Evolutionary conservation across 2,888 invertebrate genomes (phyloP).

Genomic region (Troides aeacus): DNA sequence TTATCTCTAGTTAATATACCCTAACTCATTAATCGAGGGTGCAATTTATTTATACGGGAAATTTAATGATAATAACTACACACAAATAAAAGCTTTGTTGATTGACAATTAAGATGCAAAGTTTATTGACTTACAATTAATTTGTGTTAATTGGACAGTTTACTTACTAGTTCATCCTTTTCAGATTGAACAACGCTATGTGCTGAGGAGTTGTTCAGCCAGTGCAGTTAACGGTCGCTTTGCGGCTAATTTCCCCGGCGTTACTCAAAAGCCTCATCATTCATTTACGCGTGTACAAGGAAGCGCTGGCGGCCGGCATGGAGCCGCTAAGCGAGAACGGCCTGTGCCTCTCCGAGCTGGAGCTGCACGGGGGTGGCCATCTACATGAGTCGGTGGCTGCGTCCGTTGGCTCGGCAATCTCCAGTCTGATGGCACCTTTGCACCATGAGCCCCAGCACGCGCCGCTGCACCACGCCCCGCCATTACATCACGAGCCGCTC

Average conservation of each 20-base stretch:
- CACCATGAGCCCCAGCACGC: slow-evolving; percentile 80
- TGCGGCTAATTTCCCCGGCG: slow-evolving; percentile 44
- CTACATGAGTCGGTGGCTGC: slow-evolving; percentile 76
- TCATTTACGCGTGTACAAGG: slow-evolving; percentile 80
- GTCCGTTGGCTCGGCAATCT: slow-evolving; percentile 77
- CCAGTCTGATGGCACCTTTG: slow-evolving; percentile 77
- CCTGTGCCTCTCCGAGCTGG: slow-evolving; percentile 87
- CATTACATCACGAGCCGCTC: slow-evolving; percentile 85
- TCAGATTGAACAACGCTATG: slow-evolving; percentile 20
- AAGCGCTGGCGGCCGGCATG: slow-evolving; percentile 83
- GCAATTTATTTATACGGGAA: no score
- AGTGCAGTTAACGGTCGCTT: slow-evolving; percentile 27
- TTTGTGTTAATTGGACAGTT: no score
- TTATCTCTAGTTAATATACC: no score
- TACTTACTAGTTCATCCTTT: background rate
- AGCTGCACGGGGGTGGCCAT: slow-evolving; percentile 74
- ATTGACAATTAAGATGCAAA: no score
- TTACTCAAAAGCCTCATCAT: slow-evolving; percentile 64
- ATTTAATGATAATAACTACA: no score
- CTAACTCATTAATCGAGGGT: no score
- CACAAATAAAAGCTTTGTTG: no score
- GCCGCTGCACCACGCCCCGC: slow-evolving; percentile 81
- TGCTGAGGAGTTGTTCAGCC: slow-evolving; percentile 14
- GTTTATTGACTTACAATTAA: no score
- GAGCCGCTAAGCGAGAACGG: slow-evolving; percentile 85